Evolutionary conservation across 2,888 invertebrate species (phyloP).

Genomic region (Drosophila pseudotakahashii): DNA sequence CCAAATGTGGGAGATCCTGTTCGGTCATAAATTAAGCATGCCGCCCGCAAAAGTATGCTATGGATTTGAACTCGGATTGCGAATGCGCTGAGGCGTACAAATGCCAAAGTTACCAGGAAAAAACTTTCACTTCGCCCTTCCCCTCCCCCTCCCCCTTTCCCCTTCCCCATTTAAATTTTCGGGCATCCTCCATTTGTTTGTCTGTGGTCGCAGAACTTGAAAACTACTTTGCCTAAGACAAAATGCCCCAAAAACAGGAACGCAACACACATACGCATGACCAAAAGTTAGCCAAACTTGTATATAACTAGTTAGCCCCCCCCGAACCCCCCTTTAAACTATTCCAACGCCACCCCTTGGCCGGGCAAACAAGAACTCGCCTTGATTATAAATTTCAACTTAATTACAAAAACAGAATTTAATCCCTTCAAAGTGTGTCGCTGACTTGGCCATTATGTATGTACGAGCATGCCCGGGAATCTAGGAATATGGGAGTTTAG

Average conservation of each 20-base stretch:
- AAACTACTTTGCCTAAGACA: constrained; percentile 76
- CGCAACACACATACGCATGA: constrained; percentile 20
- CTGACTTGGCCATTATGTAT: constrained; percentile 46
- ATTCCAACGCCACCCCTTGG: constrained; percentile 3
- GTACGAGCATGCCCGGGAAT: constrained; percentile 10
- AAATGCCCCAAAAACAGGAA: constrained; percentile 33
- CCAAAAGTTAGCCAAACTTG: constrained; percentile 32
- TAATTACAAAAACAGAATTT: constrained; percentile 80
- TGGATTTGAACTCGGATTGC: constrained; percentile 29
- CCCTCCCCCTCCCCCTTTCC: neutral
- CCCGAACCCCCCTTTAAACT: neutral
- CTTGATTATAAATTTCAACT: constrained; percentile 82
- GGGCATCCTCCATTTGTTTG: constrained; percentile 43
- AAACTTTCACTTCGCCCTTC: constrained; percentile 1
- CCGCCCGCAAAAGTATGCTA: constrained; percentile 57
- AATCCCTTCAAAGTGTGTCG: constrained; percentile 79
- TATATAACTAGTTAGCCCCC: constrained; percentile 1
- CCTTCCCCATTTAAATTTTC: neutral
- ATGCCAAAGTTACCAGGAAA: constrained; percentile 56
- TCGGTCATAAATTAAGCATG: constrained; percentile 69
- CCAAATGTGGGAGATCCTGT: constrained; percentile 11
- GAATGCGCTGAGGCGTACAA: constrained; percentile 73
- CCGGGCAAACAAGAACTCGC: constrained; percentile 55
- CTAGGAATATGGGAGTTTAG: constrained; percentile 3
- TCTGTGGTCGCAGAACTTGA: constrained; percentile 74